These are phyloP conservation scores for Uria aalge DNA, from an alignment of 2,113 vertebrate genomes.

Conservation along the genomic window DNA sequence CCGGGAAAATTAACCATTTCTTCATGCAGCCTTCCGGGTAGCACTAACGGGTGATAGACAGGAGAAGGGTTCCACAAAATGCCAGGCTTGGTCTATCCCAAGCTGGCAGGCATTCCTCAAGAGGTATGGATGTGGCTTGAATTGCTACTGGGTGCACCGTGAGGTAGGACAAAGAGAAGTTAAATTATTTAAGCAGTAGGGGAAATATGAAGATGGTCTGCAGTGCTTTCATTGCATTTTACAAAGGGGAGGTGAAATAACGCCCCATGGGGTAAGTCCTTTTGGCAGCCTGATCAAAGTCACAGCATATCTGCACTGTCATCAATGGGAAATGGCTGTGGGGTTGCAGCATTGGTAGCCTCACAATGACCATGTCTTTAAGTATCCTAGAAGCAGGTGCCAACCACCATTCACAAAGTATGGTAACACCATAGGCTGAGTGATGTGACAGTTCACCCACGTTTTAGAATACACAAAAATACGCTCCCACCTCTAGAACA, in stretches of 20 bases:
- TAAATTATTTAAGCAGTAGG: neutral
- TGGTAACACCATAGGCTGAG: neutral
- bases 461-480: neutral
- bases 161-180: neutral
- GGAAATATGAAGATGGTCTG: neutral
- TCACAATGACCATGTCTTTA: neutral
- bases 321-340: neutral
- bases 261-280: neutral
- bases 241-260: neutral
- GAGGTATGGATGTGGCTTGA: neutral
- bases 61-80: neutral
- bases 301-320: neutral
- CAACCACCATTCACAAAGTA: slow-evolving; percentile 10
- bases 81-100: neutral
- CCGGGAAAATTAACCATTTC: neutral
- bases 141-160: neutral
- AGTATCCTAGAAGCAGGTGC: neutral
- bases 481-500: neutral
- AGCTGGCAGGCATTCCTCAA: neutral
- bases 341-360: neutral
- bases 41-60: neutral
- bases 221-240: neutral
- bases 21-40: neutral
- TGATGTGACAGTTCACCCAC: neutral
- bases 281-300: neutral